Evolutionary conservation across 1,140 invertebrate species (phyloP).

Genomic region (Aradophagus sp.): DNA sequence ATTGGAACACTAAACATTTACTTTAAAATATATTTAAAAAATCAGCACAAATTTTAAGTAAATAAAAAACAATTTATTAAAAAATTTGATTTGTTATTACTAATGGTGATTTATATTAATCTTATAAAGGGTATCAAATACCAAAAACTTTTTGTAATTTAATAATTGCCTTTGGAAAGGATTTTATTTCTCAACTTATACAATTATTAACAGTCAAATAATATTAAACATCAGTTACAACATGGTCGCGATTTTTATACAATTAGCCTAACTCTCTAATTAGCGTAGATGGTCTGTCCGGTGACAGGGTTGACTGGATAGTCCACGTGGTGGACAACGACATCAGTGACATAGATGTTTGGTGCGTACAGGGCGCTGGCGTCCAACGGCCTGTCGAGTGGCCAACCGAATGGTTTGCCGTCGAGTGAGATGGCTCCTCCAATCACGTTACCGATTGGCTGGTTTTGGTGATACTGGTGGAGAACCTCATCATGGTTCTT

Average conservation of each 20-base stretch:
- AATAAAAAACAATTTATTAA: too few species aligned
- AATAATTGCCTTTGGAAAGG: conserved; percentile 42
- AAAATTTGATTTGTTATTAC: too few species aligned
- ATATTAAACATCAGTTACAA: too few species aligned
- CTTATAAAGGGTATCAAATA: too few species aligned
- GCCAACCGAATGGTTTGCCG: conserved; percentile 73
- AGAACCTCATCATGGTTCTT: conserved; percentile 54
- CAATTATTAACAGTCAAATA: conserved; percentile 46
- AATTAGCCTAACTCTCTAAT: conserved; percentile 21
- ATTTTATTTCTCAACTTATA: conserved; percentile 42
- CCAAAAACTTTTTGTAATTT: conserved; percentile 24
- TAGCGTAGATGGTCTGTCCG: conserved; percentile 44
- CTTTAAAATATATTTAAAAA: too few species aligned
- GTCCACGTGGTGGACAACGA: conserved; percentile 71
- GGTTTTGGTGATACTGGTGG: conserved; percentile 61
- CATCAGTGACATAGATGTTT: conserved; percentile 72
- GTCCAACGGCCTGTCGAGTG: conserved; percentile 74
- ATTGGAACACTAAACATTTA: too few species aligned
- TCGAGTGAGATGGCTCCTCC: conserved; percentile 69
- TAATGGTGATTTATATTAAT: too few species aligned
- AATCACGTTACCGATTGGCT: conserved; percentile 62
- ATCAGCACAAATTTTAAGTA: too few species aligned
- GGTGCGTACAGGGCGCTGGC: conserved; percentile 66
- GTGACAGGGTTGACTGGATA: conserved; percentile 52
- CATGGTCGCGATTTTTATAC: too few species aligned